Conservation (phyloP, 2,888 invertebrate genomes). For the Halocaridina rubra region DNA sequence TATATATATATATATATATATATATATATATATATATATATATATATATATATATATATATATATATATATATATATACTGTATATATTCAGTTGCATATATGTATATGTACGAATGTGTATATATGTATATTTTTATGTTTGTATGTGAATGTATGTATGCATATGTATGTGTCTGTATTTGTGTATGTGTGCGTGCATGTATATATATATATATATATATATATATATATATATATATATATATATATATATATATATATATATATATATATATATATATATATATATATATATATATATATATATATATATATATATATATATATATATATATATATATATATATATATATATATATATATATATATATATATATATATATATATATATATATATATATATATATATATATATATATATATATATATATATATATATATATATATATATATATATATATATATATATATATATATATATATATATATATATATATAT, state of each 20-base stretch:
- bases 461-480: background rate
- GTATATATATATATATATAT: constrained; percentile 7
- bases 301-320: constrained; percentile 9
- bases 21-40: constrained; percentile 8
- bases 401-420: background rate
- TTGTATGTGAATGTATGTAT: background rate
- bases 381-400: background rate
- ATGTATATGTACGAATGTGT: background rate
- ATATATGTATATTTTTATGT: background rate
- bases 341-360: background rate
- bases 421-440: background rate
- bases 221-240: constrained; percentile 14
- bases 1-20: constrained; percentile 8
- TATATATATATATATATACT: background rate
- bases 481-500: background rate
- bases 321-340: constrained; percentile 8
- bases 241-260: constrained; percentile 6
- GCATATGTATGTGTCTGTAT: background rate
- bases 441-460: background rate
- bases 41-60: constrained; percentile 8
- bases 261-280: constrained; percentile 5
- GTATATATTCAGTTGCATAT: background rate
- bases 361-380: background rate
- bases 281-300: constrained; percentile 2
- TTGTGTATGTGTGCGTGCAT: background rate